A percentile compares a stretch with the other conserved stretches of the same genome.
These are phyloP conservation scores for Cavia aperea DNA, from an alignment of 2,113 vertebrate genomes.

Conservation along the genomic window DNA sequence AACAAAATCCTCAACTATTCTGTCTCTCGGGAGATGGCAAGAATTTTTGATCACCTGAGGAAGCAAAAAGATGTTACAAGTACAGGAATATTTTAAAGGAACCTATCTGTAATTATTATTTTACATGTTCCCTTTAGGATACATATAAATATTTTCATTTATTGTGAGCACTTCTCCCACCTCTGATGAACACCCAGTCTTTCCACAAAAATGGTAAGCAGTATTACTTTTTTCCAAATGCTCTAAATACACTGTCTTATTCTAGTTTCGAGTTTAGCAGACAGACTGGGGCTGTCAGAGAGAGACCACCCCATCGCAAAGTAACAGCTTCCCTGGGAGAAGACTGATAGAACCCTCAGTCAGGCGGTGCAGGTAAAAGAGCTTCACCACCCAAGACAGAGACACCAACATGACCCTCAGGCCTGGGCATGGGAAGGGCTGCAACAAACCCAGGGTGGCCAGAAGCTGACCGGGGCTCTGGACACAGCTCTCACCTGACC, in stretches of 20 bases:
- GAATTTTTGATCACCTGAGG: constrained; percentile 85
- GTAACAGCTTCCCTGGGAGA: not conserved
- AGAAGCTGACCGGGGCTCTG: not conserved
- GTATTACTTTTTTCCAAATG: not conserved
- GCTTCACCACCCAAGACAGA: not conserved
- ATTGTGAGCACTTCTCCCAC: not conserved
- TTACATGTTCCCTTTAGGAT: not conserved
- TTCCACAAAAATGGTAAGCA: not conserved
- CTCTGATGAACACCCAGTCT: not conserved
- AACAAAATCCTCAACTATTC: constrained; percentile 86
- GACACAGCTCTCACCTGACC: not conserved
- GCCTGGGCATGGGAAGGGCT: not conserved
- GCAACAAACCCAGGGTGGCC: not conserved
- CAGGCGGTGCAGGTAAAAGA: not conserved
- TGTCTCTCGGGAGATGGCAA: constrained; percentile 81
- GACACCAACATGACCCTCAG: not conserved
- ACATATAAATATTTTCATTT: not conserved
- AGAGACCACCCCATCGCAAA: not conserved
- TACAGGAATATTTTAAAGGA: constrained; percentile 28
- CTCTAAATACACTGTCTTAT: not conserved
- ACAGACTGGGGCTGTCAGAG: not conserved
- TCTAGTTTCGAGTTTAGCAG: not conserved
- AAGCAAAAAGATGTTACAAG: constrained; percentile 35
- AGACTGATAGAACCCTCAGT: not conserved
- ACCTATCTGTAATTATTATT: not conserved